Percentiles rank a stretch among this genome's conserved stretches.
phyloP scores from a whole-genome alignment of 2,797 vertebrate species.

The Tauraco hartlaubi region DNA sequence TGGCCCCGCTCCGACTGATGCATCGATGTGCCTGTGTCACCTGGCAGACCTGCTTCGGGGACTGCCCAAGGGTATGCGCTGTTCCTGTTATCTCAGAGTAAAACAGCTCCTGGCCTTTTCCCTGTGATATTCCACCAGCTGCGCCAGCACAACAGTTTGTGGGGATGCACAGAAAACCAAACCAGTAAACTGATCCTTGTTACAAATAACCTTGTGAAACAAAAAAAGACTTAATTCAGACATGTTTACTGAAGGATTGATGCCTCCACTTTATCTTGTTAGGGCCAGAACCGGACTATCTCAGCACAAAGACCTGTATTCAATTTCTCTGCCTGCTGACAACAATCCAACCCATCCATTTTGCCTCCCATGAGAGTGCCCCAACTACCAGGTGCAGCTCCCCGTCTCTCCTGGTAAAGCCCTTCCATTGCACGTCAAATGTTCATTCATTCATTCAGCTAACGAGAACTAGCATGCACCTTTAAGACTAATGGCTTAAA shows the following conservation, averaged over 20 bases:
- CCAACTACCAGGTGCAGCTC: neutral
- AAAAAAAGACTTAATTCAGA: neutral
- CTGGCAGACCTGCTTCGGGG: neutral
- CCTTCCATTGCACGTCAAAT: neutral
- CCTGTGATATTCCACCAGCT: neutral
- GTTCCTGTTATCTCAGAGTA: neutral
- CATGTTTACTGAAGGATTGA: constrained; percentile 30
- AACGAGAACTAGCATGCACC: neutral
- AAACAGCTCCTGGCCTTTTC: neutral
- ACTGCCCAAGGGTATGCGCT: neutral
- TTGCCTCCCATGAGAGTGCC: neutral
- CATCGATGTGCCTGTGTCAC: neutral
- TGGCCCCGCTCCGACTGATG: rapidly evolving
- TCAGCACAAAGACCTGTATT: neutral
- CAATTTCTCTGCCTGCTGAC: neutral
- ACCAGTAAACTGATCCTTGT: neutral
- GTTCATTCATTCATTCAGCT: neutral
- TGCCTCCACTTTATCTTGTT: constrained; percentile 21
- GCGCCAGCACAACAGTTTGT: neutral
- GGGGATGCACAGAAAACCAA: neutral
- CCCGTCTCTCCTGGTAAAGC: neutral
- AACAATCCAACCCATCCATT: constrained; percentile 4
- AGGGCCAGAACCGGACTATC: neutral
- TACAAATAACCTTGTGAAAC: constrained; percentile 33
- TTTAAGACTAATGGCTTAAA: neutral